A percentile compares a stretch with the other conserved stretches of the same genome.
These are phyloP conservation scores for Phalangium opilio DNA, from an alignment of 2,888 invertebrate species.

Conservation along the genomic window DNA sequence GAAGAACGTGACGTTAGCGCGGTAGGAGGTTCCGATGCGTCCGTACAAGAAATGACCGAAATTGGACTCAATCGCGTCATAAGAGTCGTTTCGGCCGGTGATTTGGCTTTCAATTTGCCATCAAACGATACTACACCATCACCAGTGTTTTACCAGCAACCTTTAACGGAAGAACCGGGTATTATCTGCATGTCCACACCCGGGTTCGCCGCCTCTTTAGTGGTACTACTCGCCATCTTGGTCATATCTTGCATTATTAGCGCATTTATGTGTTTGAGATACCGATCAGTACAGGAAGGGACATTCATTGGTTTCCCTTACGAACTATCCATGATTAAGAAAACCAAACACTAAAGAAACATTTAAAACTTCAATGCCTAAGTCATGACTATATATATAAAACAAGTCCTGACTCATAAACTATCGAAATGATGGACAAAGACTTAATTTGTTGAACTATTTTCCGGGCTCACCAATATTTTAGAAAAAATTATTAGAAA, in stretches of 20 bases:
- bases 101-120: constrained; percentile 61
- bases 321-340: constrained; percentile 1
- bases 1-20: constrained; percentile 19
- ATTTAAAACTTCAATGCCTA: too few species aligned
- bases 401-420: too few species aligned
- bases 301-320: neutral
- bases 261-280: constrained; percentile 63
- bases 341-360: neutral
- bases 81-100: constrained; percentile 70
- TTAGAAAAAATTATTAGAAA: too few species aligned
- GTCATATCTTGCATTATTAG: constrained; percentile 71
- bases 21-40: neutral
- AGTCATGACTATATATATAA: too few species aligned
- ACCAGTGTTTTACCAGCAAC: constrained; percentile 10
- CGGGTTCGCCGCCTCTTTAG: constrained; percentile 73
- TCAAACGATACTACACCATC: constrained; percentile 6
- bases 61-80: constrained; percentile 24
- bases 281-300: constrained; percentile 27
- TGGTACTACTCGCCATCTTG: constrained; percentile 63
- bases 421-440: too few species aligned
- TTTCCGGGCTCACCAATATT: too few species aligned
- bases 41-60: constrained; percentile 14
- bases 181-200: constrained; percentile 86
- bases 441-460: too few species aligned
- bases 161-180: constrained; percentile 28